Percentiles rank a stretch among this genome's conserved stretches.
Evolutionary conservation across 1,140 invertebrate species (phyloP).

Genomic region (Manduca sexta): DNA sequence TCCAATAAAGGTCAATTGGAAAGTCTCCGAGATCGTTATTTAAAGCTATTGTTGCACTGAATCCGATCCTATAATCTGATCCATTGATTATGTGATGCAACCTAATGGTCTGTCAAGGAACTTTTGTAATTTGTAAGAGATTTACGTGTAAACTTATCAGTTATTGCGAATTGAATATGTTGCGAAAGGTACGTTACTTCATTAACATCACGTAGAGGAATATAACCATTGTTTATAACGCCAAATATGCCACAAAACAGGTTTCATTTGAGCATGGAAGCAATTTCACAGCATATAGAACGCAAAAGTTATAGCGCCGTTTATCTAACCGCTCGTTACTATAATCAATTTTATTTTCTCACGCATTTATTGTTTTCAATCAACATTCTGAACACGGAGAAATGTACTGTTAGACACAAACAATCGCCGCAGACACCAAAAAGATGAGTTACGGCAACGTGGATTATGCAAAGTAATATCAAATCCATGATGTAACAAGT

Average conservation of each 20-base stretch:
- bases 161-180: background rate
- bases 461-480: background rate
- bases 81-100: constrained; percentile 14
- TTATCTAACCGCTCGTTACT: no score
- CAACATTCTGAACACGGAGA: no score
- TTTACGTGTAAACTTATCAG: background rate
- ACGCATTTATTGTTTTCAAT: no score
- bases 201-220: no score
- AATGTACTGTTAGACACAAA: no score
- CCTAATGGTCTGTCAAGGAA: constrained; percentile 16
- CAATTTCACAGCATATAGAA: no score
- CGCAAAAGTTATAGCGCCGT: no score
- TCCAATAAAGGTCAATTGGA: constrained; percentile 61
- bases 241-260: background rate
- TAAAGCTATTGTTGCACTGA: constrained; percentile 21
- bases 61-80: constrained; percentile 17
- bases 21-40: constrained; percentile 31
- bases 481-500: constrained; percentile 28
- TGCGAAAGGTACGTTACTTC: no score
- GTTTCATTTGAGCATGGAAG: no score
- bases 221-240: no score
- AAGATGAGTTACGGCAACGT: background rate
- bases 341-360: no score
- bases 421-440: background rate
- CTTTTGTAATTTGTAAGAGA: background rate